Percentiles rank a stretch among this genome's conserved stretches.
Evolutionary conservation across 2,797 vertebrate species (phyloP).

Genomic region (Paramormyrops hopkinsi): DNA sequence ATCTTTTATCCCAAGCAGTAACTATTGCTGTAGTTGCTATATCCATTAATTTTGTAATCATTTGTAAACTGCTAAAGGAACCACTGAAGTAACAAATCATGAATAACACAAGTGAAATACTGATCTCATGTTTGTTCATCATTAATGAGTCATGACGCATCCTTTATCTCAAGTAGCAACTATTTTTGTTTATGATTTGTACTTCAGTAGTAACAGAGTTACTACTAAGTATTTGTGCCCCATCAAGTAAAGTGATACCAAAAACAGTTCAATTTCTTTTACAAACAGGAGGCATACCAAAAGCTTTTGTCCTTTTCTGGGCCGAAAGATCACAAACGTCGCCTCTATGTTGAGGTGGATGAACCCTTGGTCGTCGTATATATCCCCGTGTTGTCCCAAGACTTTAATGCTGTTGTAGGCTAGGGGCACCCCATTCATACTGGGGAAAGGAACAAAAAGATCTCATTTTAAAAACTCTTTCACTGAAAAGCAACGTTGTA

Average conservation of each 20-base stretch:
- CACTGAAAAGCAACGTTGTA: neutral
- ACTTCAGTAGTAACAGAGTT: neutral
- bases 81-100: neutral
- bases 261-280: neutral
- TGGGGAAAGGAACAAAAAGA: slow-evolving; percentile 39
- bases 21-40: neutral
- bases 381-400: slow-evolving; percentile 71
- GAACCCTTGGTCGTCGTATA: slow-evolving; percentile 84
- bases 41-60: neutral
- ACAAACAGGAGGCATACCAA: slow-evolving; percentile 55
- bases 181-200: neutral
- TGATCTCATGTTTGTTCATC: neutral
- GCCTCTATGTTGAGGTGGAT: slow-evolving; percentile 86
- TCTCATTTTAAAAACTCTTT: neutral
- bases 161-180: neutral
- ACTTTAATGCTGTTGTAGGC: slow-evolving; percentile 81
- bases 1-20: neutral
- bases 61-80: neutral
- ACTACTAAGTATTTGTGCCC: neutral
- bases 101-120: neutral
- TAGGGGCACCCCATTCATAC: slow-evolving; percentile 81
- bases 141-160: neutral
- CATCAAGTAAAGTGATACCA: neutral
- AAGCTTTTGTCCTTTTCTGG: slow-evolving; percentile 71
- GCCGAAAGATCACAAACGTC: slow-evolving; percentile 80